phyloP scores from a whole-genome alignment of 53 echinoderm and acorn worm species.

The Zoroaster sp. region DNA sequence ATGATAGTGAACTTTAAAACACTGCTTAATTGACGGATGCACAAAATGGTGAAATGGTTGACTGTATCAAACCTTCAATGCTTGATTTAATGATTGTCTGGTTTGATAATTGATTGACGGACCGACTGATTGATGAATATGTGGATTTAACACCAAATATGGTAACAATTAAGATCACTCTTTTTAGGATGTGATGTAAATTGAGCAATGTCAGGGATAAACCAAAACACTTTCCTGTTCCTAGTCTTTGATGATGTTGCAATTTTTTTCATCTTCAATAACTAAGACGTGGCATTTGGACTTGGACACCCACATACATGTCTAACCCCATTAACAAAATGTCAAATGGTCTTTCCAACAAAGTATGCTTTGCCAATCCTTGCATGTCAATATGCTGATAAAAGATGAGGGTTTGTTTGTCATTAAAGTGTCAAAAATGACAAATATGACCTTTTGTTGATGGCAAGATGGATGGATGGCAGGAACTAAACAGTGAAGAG shows the following conservation, averaged over 20 bases:
- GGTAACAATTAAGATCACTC: not conserved
- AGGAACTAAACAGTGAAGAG: not conserved
- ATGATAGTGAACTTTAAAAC: too few species aligned
- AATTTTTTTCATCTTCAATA: not conserved
- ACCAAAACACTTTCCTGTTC: not conserved
- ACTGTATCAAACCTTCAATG: too few species aligned
- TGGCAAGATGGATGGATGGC: not conserved
- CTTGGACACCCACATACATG: not conserved
- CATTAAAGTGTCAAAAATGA: constrained; percentile 13
- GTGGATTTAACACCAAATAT: not conserved
- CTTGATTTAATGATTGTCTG: too few species aligned
- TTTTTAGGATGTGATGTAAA: not conserved
- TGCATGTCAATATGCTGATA: not conserved
- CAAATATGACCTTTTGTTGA: not conserved
- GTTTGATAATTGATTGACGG: too few species aligned
- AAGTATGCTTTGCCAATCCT: not conserved
- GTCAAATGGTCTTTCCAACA: not conserved
- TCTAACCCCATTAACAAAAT: not conserved
- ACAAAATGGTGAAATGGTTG: too few species aligned
- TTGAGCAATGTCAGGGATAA: not conserved
- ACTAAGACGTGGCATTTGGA: not conserved
- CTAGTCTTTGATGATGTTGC: not conserved
- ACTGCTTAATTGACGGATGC: too few species aligned
- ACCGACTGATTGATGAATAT: too few species aligned
- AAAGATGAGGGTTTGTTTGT: not conserved